phyloP scores from a whole-genome alignment of 2,797 vertebrate species.

The Lophotriccus pileatus region DNA sequence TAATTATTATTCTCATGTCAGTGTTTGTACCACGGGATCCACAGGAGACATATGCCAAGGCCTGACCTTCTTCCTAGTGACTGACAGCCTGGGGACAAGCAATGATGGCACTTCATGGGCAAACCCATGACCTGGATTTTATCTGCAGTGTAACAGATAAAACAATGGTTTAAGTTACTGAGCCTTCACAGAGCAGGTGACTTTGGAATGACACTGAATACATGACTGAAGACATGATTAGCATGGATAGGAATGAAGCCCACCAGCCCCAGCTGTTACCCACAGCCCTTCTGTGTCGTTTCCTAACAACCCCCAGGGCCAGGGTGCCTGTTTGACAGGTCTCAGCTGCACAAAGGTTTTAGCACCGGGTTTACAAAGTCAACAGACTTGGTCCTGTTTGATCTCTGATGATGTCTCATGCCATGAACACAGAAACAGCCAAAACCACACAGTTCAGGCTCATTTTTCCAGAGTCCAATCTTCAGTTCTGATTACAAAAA shows the following conservation, averaged over 20 bases:
- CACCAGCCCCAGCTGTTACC: not conserved
- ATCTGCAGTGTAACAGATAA: not conserved
- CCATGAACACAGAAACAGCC: not conserved
- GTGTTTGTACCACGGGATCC: not conserved
- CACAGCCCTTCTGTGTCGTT: not conserved
- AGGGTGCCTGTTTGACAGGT: not conserved
- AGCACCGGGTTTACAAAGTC: not conserved
- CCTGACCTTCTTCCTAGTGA: not conserved
- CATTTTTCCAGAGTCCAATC: not conserved
- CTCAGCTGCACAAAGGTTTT: not conserved
- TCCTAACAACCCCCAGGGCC: not conserved
- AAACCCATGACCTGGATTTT: not conserved
- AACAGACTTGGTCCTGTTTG: not conserved
- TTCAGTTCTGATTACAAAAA: not conserved
- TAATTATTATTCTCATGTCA: constrained; percentile 46
- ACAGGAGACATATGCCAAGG: not conserved
- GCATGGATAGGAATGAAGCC: not conserved
- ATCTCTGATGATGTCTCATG: not conserved
- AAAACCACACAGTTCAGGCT: not conserved
- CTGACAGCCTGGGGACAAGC: not conserved
- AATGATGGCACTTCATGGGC: not conserved
- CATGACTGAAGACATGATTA: not conserved
- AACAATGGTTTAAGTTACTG: not conserved
- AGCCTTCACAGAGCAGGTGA: not conserved
- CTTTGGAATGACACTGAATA: not conserved